phyloP scores from a whole-genome alignment of 2,888 invertebrate genomes.

The Eupithecia centaureata region DNA sequence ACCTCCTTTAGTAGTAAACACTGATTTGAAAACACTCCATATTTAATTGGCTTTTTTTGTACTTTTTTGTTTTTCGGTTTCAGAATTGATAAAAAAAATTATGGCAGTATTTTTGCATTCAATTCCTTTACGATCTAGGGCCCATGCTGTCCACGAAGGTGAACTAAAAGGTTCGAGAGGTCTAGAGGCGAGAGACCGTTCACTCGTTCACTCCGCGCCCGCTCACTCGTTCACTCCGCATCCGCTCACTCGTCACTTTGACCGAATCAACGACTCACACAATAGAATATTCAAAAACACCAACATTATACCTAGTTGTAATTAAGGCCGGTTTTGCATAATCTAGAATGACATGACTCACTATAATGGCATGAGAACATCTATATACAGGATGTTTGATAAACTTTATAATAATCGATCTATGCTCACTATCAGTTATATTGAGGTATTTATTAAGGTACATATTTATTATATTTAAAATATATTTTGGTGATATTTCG shows the following conservation, averaged over 20 bases:
- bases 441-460: slow-evolving; percentile 62
- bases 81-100: slow-evolving; percentile 67
- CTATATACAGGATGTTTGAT: slow-evolving; percentile 78
- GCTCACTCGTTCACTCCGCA: no score
- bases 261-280: slow-evolving; percentile 46
- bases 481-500: slow-evolving; percentile 54
- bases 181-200: background rate
- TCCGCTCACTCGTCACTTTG: slow-evolving; percentile 30
- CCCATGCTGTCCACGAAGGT: slow-evolving; percentile 44
- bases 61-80: slow-evolving; percentile 56
- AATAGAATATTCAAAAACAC: slow-evolving; percentile 54
- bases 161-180: slow-evolving; percentile 25
- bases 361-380: slow-evolving; percentile 58
- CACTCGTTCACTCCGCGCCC: no score
- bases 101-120: slow-evolving; percentile 81
- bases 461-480: slow-evolving; percentile 47
- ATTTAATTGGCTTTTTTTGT: slow-evolving; percentile 54
- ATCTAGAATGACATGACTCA: slow-evolving; percentile 71
- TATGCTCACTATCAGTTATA: slow-evolving; percentile 59
- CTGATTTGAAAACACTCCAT: no score
- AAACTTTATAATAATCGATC: slow-evolving; percentile 59
- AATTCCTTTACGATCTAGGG: slow-evolving; percentile 70
- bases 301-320: slow-evolving; percentile 63
- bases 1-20: no score
- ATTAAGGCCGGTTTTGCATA: slow-evolving; percentile 81